These are phyloP conservation scores for Albula goreensis DNA, from an alignment of 2,113 vertebrate genomes.

Conservation along the genomic window DNA sequence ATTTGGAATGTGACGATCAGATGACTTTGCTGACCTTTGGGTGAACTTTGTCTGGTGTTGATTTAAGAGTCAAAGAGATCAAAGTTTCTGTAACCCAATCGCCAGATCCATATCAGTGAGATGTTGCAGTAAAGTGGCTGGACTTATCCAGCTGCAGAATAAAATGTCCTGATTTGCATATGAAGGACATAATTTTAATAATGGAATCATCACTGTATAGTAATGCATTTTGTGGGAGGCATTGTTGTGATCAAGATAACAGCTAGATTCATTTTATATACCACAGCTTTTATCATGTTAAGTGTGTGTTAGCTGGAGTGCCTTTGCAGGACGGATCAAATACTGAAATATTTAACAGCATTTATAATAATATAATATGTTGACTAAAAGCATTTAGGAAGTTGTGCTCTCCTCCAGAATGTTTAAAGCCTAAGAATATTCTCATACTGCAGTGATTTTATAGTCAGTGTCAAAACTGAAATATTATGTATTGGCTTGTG, in stretches of 20 bases:
- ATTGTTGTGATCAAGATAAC: not conserved
- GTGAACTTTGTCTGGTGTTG: constrained; percentile 74
- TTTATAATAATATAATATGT: constrained; percentile 24
- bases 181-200: constrained; percentile 14
- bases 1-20: constrained; percentile 70
- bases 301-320: not conserved
- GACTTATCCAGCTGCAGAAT: constrained; percentile 54
- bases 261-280: not conserved
- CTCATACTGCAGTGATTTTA: constrained; percentile 18
- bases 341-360: constrained; percentile 15
- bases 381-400: constrained; percentile 27
- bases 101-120: constrained; percentile 41
- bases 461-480: not conserved
- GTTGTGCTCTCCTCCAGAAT: not conserved
- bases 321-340: constrained; percentile 10
- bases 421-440: not conserved
- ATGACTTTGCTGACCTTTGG: constrained; percentile 69
- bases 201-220: constrained; percentile 12
- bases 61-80: constrained; percentile 71
- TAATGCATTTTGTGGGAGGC: not conserved
- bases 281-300: not conserved
- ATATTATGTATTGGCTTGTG: constrained; percentile 5
- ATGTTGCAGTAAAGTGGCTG: constrained; percentile 31
- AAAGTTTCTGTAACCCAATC: constrained; percentile 50
- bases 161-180: constrained; percentile 19